phyloP scores from a whole-genome alignment of 2,888 invertebrate genomes.

The Operophtera brumata region DNA sequence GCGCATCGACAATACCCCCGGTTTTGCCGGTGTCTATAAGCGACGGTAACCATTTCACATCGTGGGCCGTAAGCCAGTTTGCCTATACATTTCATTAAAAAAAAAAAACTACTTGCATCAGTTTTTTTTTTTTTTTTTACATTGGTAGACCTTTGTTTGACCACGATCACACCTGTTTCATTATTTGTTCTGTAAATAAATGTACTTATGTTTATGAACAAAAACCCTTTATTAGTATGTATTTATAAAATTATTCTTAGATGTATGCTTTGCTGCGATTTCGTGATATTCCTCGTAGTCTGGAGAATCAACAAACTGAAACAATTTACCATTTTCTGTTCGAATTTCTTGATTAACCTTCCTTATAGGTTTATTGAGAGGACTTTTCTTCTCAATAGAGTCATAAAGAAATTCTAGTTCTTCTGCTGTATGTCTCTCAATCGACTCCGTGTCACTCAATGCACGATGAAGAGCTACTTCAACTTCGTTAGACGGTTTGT shows the following conservation, averaged over 20 bases:
- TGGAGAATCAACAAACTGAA: constrained; percentile 32
- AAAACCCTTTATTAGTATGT: constrained; percentile 5
- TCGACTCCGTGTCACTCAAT: neutral
- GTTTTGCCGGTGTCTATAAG: too few relatives aligned
- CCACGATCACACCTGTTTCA: too few relatives aligned
- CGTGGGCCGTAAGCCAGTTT: too few relatives aligned
- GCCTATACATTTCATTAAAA: too few relatives aligned
- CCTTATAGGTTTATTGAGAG: neutral
- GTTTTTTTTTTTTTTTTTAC: too few relatives aligned
- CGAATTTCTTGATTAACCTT: constrained; percentile 28
- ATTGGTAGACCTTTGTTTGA: too few relatives aligned
- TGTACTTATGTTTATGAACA: too few relatives aligned
- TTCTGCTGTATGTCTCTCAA: neutral
- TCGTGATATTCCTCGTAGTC: constrained; percentile 50
- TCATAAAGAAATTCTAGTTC: neutral
- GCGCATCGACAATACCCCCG: too few relatives aligned
- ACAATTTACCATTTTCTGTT: constrained; percentile 37
- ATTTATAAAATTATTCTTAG: constrained; percentile 10
- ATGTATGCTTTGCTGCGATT: constrained; percentile 21
- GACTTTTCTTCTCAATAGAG: too few relatives aligned
- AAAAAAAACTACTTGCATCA: too few relatives aligned
- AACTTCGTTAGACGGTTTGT: constrained; percentile 11
- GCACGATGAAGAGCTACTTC: constrained; percentile 11
- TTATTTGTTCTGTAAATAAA: too few relatives aligned
- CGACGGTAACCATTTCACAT: too few relatives aligned